Evolutionary conservation across 2,113 vertebrate genomes (phyloP).

Genomic region (Ptilorrhoa leucosticta): DNA sequence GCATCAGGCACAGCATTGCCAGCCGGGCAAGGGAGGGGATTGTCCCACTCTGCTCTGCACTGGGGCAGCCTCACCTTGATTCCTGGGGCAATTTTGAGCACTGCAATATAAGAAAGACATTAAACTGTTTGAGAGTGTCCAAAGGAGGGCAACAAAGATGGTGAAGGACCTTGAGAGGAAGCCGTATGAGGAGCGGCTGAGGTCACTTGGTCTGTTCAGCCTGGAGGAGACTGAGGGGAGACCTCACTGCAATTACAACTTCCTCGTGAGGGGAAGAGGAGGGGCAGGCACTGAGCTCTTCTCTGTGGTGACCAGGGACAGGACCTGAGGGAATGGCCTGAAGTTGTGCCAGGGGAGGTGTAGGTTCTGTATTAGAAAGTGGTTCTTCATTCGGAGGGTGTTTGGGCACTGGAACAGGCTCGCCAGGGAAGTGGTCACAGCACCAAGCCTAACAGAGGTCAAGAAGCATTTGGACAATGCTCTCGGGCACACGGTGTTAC

Average conservation of each 20-base stretch:
- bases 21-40: not conserved
- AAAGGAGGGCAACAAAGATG: not conserved
- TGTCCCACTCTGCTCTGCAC: not conserved
- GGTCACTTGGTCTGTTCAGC: not conserved
- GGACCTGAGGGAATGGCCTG: accelerated
- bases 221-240: not conserved
- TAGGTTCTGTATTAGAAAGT: accelerated
- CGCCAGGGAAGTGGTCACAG: not conserved
- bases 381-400: accelerated
- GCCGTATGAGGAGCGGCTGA: accelerated
- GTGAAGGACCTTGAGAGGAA: not conserved
- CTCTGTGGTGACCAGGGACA: not conserved
- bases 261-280: not conserved
- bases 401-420: not conserved
- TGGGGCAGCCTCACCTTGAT: accelerated
- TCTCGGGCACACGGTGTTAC: accelerated
- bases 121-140: accelerated
- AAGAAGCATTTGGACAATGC: accelerated
- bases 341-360: accelerated
- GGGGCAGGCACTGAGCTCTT: not conserved
- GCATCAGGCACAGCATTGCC: accelerated
- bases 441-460: not conserved
- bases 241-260: not conserved
- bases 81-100: not conserved
- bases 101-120: not conserved